Percentiles rank a stretch among this genome's conserved stretches.
Evolutionary conservation across 2,113 vertebrate species (phyloP).

Genomic region (Burhinus oedicnemus): DNA sequence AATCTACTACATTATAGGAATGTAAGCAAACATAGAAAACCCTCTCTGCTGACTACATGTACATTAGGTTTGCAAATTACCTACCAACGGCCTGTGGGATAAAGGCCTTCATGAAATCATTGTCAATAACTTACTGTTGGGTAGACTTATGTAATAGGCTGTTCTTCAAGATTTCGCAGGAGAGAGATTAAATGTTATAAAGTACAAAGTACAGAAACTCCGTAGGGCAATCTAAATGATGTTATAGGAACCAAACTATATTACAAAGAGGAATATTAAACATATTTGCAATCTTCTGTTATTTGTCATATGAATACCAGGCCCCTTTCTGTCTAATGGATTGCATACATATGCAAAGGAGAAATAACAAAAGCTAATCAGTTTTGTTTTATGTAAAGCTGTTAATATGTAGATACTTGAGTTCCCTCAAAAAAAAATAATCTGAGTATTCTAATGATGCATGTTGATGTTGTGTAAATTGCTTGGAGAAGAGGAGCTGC

Average conservation of each 20-base stretch:
- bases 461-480: background rate
- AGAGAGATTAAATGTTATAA: constrained; percentile 29
- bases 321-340: background rate
- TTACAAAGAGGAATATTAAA: constrained; percentile 17
- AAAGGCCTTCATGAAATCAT: background rate
- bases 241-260: background rate
- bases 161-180: background rate
- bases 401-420: constrained; percentile 31
- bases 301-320: background rate
- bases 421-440: background rate
- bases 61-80: background rate
- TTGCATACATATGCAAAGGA: constrained; percentile 9
- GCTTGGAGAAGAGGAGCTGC: background rate
- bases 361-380: constrained; percentile 44
- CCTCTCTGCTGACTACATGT: background rate
- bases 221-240: background rate
- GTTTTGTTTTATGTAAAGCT: constrained; percentile 46
- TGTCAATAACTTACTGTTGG: background rate
- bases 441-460: background rate
- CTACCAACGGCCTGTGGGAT: background rate
- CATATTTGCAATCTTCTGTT: constrained; percentile 12
- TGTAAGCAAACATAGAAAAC: background rate
- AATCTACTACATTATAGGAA: background rate
- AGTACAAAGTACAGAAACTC: constrained; percentile 12
- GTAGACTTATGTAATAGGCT: background rate